phyloP scores from a whole-genome alignment of 2,797 vertebrate species.

The Hydrophis major region DNA sequence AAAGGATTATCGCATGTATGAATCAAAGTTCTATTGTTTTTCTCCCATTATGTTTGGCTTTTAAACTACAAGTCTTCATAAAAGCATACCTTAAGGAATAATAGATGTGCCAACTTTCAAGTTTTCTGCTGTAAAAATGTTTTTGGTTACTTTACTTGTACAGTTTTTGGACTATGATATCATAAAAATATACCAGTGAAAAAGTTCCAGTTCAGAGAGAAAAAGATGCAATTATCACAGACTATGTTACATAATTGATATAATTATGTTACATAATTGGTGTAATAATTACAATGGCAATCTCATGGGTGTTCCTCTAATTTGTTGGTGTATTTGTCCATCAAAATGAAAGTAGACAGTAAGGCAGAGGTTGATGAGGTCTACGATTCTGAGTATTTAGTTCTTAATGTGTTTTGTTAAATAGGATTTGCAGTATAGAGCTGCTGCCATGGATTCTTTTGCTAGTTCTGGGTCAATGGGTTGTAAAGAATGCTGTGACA shows the following conservation, averaged over 20 bases:
- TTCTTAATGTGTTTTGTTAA: background rate
- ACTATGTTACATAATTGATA: background rate
- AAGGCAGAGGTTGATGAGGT: background rate
- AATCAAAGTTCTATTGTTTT: conserved; percentile 43
- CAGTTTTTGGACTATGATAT: conserved; percentile 17
- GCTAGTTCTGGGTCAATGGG: background rate
- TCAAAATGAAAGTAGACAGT: background rate
- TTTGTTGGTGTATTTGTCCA: background rate
- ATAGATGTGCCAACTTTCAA: conserved; percentile 17
- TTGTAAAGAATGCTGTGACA: background rate
- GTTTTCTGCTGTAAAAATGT: conserved; percentile 15
- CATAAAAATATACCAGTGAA: conserved; percentile 17
- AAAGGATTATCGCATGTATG: conserved; percentile 36
- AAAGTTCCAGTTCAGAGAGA: conserved; percentile 45
- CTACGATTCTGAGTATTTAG: background rate
- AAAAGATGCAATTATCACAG: conserved; percentile 37
- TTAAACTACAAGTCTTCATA: conserved; percentile 36
- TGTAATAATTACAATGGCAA: background rate
- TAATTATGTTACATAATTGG: conserved; percentile 6
- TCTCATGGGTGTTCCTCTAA: background rate
- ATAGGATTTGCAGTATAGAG: background rate
- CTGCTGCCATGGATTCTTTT: background rate
- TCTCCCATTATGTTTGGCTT: background rate
- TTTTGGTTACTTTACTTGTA: conserved; percentile 47
- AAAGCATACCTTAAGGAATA: conserved; percentile 46